phyloP scores from a whole-genome alignment of 2,113 vertebrate species.

The Menura novaehollandiae region DNA sequence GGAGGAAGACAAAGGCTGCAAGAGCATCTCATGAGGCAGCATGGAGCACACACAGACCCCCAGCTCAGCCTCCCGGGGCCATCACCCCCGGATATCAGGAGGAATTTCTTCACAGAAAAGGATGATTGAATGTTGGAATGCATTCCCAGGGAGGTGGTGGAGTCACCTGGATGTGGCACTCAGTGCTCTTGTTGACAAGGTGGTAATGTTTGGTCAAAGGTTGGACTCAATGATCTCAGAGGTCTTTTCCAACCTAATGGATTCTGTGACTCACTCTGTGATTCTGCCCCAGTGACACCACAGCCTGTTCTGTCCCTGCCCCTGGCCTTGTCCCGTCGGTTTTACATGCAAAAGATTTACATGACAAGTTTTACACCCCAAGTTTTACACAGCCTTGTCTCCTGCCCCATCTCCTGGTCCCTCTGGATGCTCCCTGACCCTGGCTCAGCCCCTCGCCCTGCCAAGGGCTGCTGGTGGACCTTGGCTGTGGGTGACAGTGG shows the following conservation, averaged over 20 bases:
- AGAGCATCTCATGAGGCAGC: not conserved
- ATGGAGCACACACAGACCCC: not conserved
- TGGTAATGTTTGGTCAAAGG: not conserved
- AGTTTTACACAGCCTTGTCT: not conserved
- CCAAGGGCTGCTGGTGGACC: rapidly evolving
- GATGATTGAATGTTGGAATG: not conserved
- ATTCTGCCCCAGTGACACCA: rapidly evolving
- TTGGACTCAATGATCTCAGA: not conserved
- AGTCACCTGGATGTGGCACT: not conserved
- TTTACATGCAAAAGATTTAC: not conserved
- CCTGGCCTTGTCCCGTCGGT: not conserved
- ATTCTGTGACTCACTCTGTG: not conserved
- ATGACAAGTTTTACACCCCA: not conserved
- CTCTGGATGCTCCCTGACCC: not conserved
- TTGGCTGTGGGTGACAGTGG: not conserved
- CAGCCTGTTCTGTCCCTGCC: not conserved
- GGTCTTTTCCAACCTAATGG: not conserved
- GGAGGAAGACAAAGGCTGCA: not conserved
- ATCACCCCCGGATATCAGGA: not conserved
- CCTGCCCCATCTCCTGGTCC: not conserved
- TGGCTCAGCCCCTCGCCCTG: not conserved
- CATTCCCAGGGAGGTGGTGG: not conserved
- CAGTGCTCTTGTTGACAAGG: too few species aligned
- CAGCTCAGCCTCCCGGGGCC: not conserved
- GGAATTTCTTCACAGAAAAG: not conserved